Evolutionary conservation across 2,888 invertebrate genomes (phyloP).

Genomic region (Agrotis segetum): DNA sequence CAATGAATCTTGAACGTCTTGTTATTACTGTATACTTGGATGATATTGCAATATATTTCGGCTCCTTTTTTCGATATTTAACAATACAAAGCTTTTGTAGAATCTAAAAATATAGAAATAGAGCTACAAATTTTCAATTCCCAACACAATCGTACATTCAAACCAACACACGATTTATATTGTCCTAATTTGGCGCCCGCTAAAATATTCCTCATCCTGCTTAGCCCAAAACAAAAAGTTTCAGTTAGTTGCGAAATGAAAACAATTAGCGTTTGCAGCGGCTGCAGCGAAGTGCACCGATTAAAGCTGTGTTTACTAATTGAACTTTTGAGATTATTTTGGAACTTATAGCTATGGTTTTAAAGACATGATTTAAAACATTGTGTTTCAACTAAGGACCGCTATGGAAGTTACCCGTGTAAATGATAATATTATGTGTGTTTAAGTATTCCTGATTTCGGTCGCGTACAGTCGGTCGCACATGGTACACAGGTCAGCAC

Average conservation of each 20-base stretch:
- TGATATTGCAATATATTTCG: neutral
- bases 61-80: neutral
- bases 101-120: slow-evolving; percentile 5
- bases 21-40: neutral
- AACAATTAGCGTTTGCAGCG: slow-evolving; percentile 64
- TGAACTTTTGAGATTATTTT: slow-evolving; percentile 34
- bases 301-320: slow-evolving; percentile 54
- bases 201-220: slow-evolving; percentile 54
- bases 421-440: neutral
- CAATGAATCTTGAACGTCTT: too few species aligned
- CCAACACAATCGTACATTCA: slow-evolving; percentile 22
- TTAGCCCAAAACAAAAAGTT: slow-evolving; percentile 61
- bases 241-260: slow-evolving; percentile 61
- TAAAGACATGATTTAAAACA: neutral
- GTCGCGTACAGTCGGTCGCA: too few species aligned
- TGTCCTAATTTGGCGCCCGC: slow-evolving; percentile 48
- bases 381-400: neutral
- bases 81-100: neutral
- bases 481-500: too few species aligned
- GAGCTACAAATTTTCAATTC: slow-evolving; percentile 12
- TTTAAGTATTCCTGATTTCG: too few species aligned
- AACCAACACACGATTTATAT: slow-evolving; percentile 46
- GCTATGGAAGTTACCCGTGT: neutral
- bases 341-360: neutral
- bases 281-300: slow-evolving; percentile 56